Evolutionary conservation across 2,888 invertebrate genomes (phyloP), one percentile per base, ranked within the genome.

Genomic region (Pimpla rufipes): DNA sequence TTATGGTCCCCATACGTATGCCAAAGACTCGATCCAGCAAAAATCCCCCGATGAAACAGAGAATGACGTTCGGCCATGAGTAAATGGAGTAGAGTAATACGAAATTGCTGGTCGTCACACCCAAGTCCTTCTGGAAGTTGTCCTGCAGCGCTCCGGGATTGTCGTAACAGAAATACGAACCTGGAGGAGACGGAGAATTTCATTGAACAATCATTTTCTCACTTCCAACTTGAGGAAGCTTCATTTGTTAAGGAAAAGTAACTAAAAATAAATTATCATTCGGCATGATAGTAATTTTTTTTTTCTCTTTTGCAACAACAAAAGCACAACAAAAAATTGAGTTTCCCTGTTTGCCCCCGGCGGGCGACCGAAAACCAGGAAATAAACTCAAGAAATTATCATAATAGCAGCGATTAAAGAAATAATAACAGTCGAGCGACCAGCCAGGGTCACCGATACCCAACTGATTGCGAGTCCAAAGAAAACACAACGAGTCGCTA

Each of bases 111-210:
- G 97, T 97, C 71, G 96, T 95, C 86, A 99, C 94, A 86, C 96
- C 94, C 90, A 98, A 94, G 91, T 98, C 98, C 86, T 94, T 93
- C 90, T 96, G 96, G 92, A 98, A 98, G 88, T 97, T 96, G 91
- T 98, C 97, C 93, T 98, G 98, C 71, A 99, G 93, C 5, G 99
- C 98, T 75, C 97, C 98, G 6, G 99, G 99, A 93, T 98, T 98
- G 93, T 99, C 99, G 94, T 98, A 99, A 93, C 99, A 99, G 93
- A 99, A 99, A 94, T 98, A 99, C 81, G 98, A 98, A 91, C 98
- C 99, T 98, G 94, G 75, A 94, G 95, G 91, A 86, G 87, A 29
- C 5, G 29, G 3, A 5, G 3, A 29, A 29, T 29, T 29, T 29
- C 29, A 29, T 29, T 5, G 5, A 29, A 29, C 2, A n/a, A 13